Evolutionary conservation across 2,888 invertebrate species (phyloP).

Genomic region (Rhagonycha lutea): DNA sequence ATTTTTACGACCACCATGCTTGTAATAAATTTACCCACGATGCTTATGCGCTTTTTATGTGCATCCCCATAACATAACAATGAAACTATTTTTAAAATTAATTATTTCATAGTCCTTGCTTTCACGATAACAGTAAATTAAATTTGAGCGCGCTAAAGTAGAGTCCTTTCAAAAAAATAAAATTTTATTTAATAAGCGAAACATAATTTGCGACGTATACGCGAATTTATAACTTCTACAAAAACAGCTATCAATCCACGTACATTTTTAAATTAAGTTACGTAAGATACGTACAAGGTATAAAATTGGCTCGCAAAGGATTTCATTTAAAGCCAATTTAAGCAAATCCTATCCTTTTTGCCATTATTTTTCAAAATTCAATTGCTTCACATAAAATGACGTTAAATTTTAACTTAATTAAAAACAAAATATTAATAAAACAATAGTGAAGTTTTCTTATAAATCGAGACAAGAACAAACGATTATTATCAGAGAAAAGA

Average conservation of each 20-base stretch:
- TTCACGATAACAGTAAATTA: not conserved
- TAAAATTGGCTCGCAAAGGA: not conserved
- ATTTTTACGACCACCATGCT: not conserved
- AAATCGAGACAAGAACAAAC: conserved; percentile 3
- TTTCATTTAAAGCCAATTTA: not conserved
- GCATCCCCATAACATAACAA: not conserved
- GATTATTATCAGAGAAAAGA: conserved; percentile 4
- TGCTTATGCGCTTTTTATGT: not conserved
- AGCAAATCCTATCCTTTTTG: not conserved
- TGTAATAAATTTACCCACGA: not conserved
- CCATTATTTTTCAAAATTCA: not conserved
- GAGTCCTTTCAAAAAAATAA: not conserved
- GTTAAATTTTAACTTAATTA: not conserved
- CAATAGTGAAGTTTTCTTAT: not conserved
- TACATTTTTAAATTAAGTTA: not conserved
- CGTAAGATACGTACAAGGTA: not conserved
- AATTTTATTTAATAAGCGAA: not conserved
- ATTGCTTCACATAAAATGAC: not conserved
- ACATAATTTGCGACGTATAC: not conserved
- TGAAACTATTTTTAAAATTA: not conserved
- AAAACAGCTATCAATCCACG: not conserved
- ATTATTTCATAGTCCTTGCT: not conserved
- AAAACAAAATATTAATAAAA: not conserved
- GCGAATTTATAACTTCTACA: not conserved
- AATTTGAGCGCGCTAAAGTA: not conserved